These are phyloP conservation scores for Narcine bancroftii DNA, from an alignment of 2,113 vertebrate species.

Conservation along the genomic window DNA sequence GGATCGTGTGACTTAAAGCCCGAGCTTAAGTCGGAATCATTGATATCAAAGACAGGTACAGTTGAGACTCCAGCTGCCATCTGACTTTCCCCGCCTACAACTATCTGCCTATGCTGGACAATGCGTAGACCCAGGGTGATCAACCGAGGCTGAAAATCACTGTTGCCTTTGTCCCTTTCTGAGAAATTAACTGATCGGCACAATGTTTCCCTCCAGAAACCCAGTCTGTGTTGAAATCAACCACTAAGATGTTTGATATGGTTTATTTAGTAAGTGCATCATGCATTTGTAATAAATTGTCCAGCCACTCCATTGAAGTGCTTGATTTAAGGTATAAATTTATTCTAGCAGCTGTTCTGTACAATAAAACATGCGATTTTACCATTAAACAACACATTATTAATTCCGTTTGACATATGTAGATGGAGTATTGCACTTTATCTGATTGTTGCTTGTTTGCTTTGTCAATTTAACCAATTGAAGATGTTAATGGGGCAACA, in stretches of 20 bases:
- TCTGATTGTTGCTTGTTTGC: not conserved
- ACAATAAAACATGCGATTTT: slow-evolving; percentile 6
- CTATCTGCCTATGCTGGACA: not conserved
- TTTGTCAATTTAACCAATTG: not conserved
- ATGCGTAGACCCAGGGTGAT: not conserved
- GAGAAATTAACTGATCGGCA: not conserved
- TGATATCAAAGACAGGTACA: not conserved
- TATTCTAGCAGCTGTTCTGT: not conserved
- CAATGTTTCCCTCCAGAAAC: not conserved
- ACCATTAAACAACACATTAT: not conserved
- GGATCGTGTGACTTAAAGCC: not conserved
- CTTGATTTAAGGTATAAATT: not conserved
- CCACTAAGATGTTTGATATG: not conserved
- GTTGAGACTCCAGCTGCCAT: not conserved
- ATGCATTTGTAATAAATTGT: not conserved
- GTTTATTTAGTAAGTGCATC: not conserved
- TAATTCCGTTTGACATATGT: not conserved
- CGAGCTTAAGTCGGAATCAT: not conserved
- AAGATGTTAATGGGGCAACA: not conserved
- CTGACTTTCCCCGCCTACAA: not conserved
- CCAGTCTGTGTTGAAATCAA: not conserved
- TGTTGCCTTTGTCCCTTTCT: not conserved
- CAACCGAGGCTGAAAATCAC: not conserved
- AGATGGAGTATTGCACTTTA: not conserved
- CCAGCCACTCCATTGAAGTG: not conserved